These are phyloP conservation scores for Zaprionus camerounensis DNA, from an alignment of 1,140 invertebrate species.

Conservation along the genomic window DNA sequence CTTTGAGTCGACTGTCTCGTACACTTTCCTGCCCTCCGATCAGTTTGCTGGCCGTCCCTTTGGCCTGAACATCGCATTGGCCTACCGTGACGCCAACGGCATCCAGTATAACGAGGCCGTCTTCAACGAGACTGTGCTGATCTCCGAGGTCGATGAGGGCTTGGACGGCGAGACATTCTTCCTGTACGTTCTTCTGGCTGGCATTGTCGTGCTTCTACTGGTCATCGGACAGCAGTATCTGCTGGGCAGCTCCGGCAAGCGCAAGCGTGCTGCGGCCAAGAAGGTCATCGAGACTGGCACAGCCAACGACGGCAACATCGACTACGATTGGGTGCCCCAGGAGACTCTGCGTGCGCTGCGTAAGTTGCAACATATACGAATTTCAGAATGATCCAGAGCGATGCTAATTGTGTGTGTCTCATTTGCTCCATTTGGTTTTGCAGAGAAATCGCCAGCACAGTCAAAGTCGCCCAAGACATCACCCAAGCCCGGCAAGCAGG, in stretches of 20 bases:
- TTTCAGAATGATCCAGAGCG: too few species aligned
- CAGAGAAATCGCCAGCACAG: constrained; percentile 87
- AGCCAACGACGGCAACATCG: constrained; percentile 95
- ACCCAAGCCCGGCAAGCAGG: constrained; percentile 84
- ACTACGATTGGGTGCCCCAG: constrained; percentile 99
- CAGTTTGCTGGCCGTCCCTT: constrained; percentile 97
- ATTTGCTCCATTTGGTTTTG: constrained; percentile 61
- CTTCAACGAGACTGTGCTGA: constrained; percentile 99
- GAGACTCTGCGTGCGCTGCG: constrained; percentile 93
- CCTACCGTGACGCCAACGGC: constrained; percentile 93
- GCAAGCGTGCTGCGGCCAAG: constrained; percentile 86
- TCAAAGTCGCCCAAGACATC: constrained; percentile 84
- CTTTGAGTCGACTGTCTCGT: constrained; percentile 97
- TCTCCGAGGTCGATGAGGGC: constrained; percentile 98
- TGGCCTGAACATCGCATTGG: constrained; percentile 96
- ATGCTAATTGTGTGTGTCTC: neutral
- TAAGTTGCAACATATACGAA: constrained; percentile 85
- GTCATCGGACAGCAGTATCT: constrained; percentile 96
- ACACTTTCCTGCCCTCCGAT: constrained; percentile 97
- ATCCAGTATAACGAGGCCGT: constrained; percentile 93
- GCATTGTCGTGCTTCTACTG: constrained; percentile 93
- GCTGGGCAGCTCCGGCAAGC: constrained; percentile 88
- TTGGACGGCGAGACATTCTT: constrained; percentile 99
- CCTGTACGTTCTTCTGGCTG: constrained; percentile 96
- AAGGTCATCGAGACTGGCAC: constrained; percentile 92